Evolutionary conservation across 2,797 vertebrate genomes (phyloP).

Genomic region (Acestrorhynchus altus): DNA sequence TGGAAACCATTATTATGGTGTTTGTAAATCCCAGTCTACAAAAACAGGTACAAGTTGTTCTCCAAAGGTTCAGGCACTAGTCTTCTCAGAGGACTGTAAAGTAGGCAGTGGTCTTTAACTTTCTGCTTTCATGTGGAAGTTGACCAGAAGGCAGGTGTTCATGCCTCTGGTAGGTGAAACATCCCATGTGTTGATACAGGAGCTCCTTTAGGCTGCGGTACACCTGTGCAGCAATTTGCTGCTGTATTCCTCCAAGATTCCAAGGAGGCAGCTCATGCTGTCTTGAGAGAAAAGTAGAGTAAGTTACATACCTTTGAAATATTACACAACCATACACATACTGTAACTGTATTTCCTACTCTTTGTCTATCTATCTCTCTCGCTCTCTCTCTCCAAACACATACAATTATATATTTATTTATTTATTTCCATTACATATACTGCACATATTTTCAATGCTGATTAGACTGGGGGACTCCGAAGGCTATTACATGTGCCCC

Average conservation of each 20-base stretch:
- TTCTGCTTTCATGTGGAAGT: conserved; percentile 76
- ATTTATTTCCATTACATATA: no score
- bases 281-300: conserved; percentile 43
- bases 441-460: no score
- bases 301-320: not conserved
- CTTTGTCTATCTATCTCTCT: no score
- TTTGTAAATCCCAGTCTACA: conserved; percentile 37
- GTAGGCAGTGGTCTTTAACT: conserved; percentile 79
- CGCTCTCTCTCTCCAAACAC: no score
- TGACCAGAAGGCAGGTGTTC: conserved; percentile 75
- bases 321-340: not conserved
- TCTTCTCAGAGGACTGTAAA: conserved; percentile 86
- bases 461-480: no score
- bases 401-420: no score
- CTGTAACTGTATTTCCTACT: no score
- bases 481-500: no score
- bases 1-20: conserved; percentile 56
- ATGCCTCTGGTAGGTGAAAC: conserved; percentile 72
- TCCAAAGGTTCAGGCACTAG: conserved; percentile 91
- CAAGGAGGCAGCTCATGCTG: conserved; percentile 71
- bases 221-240: conserved; percentile 69
- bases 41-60: conserved; percentile 75
- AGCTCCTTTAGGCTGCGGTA: conserved; percentile 77
- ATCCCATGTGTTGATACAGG: conserved; percentile 74
- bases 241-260: conserved; percentile 76